Conservation (phyloP, 2,797 vertebrate species). For the Borostomias antarcticus region DNA sequence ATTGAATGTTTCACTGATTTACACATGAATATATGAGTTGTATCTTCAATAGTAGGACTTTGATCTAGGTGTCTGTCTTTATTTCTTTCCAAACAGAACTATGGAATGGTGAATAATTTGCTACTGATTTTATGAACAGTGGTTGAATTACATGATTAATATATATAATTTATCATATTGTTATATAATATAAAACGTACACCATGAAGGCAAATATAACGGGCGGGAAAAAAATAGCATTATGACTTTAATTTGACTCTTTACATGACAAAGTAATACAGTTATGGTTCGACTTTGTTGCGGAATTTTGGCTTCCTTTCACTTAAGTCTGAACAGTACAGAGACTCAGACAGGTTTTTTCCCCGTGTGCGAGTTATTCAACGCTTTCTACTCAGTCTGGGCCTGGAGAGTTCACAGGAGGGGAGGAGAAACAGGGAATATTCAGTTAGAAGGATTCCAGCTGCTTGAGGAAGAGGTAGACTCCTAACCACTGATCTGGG, state of each 20-base stretch:
- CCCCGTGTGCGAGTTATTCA: neutral
- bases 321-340: conserved; percentile 6
- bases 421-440: neutral
- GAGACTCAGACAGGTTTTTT: conserved; percentile 2
- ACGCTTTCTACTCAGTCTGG: neutral
- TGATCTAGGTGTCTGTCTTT: conserved; percentile 22
- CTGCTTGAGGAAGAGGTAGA: conserved; percentile 14
- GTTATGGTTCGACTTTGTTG: neutral
- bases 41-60: conserved; percentile 21
- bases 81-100: conserved; percentile 8
- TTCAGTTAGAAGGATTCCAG: neutral
- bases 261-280: neutral
- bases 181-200: neutral
- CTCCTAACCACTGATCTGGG: neutral
- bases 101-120: neutral
- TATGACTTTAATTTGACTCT: conserved; percentile 15
- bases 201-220: neutral
- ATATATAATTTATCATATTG: neutral
- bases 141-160: conserved; percentile 8
- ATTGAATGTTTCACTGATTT: neutral
- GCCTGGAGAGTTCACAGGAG: neutral
- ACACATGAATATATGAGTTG: neutral
- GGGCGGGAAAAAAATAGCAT: conserved; percentile 28
- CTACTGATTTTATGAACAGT: conserved; percentile 13
- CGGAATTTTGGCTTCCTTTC: conserved; percentile 7